A percentile compares a stretch with the other conserved stretches of the same genome.
Conservation (phyloP, 2,797 vertebrate genomes). For the Eulemur coronatus region DNA sequence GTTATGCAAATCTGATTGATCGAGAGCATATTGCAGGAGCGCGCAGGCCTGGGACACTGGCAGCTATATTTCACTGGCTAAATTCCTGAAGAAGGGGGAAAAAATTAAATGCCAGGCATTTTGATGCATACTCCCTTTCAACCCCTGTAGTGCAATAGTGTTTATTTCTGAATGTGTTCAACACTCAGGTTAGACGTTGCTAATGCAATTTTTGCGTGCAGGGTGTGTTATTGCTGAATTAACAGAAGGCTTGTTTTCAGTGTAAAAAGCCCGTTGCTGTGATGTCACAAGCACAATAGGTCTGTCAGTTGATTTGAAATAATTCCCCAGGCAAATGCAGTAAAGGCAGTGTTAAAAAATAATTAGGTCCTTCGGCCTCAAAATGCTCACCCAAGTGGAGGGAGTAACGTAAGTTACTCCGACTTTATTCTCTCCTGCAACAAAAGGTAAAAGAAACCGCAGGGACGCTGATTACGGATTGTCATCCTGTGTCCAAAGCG, state of each 20-base stretch:
- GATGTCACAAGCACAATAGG: constrained; percentile 83
- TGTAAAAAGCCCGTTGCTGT: constrained; percentile 69
- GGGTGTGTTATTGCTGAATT: constrained; percentile 83
- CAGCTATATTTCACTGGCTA: constrained; percentile 96
- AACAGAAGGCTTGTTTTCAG: constrained; percentile 83
- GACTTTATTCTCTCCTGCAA: constrained; percentile 79
- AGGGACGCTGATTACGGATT: constrained; percentile 74
- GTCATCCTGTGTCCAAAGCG: constrained; percentile 58
- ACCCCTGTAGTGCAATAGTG: constrained; percentile 82
- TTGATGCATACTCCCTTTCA: constrained; percentile 87
- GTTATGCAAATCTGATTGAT: constrained; percentile 99
- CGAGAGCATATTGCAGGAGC: constrained; percentile 97
- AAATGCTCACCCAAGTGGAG: constrained; percentile 76
- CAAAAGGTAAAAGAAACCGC: constrained; percentile 82
- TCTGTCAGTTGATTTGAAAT: constrained; percentile 84
- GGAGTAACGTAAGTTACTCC: constrained; percentile 73
- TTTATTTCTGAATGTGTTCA: constrained; percentile 84
- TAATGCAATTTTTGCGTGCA: constrained; percentile 82
- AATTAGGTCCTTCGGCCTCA: constrained; percentile 84
- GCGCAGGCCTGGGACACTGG: constrained; percentile 89
- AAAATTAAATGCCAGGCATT: constrained; percentile 89
- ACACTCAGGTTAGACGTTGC: constrained; percentile 83
- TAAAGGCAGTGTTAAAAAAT: constrained; percentile 86
- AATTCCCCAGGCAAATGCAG: constrained; percentile 82
- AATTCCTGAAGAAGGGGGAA: constrained; percentile 90